phyloP scores from a whole-genome alignment of 2,797 vertebrate species.

The Pteronotus mesoamericanus region DNA sequence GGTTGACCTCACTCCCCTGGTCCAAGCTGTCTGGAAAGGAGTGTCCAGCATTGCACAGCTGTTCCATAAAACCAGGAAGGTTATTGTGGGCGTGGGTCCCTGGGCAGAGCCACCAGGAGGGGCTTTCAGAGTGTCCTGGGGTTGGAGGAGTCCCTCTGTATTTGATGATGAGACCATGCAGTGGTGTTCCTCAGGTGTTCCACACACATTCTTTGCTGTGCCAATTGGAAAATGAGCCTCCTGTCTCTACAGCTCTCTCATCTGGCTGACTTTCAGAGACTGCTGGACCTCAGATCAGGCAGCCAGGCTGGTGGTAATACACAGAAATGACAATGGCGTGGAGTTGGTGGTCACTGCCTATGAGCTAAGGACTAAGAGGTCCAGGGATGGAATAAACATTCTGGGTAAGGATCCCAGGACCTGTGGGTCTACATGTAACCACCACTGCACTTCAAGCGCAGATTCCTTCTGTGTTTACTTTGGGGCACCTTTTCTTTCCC shows the following conservation, averaged over 20 bases:
- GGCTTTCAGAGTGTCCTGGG: background rate
- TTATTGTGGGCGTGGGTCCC: background rate
- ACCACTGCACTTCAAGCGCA: background rate
- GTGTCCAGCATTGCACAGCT: background rate
- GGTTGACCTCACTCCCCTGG: background rate
- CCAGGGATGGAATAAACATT: conserved; percentile 78
- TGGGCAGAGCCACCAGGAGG: background rate
- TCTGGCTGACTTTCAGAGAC: conserved; percentile 72
- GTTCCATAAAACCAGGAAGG: background rate
- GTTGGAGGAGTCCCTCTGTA: background rate
- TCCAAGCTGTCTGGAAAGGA: background rate
- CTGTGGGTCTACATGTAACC: background rate
- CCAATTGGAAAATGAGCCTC: conserved; percentile 76
- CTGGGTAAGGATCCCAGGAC: conserved; percentile 63
- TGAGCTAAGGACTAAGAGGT: conserved; percentile 79
- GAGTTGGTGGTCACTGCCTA: conserved; percentile 79
- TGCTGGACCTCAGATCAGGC: conserved; percentile 83
- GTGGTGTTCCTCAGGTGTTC: conserved; percentile 77
- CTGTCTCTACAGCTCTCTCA: conserved; percentile 74
- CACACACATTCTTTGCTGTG: conserved; percentile 76
- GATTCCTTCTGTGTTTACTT: background rate
- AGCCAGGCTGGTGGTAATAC: conserved; percentile 80
- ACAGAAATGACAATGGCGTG: background rate
- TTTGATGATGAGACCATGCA: rapidly evolving
- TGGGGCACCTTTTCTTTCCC: background rate